Conservation (phyloP, 1,140 invertebrate species). For the Adoxophyes honmai region DNA sequence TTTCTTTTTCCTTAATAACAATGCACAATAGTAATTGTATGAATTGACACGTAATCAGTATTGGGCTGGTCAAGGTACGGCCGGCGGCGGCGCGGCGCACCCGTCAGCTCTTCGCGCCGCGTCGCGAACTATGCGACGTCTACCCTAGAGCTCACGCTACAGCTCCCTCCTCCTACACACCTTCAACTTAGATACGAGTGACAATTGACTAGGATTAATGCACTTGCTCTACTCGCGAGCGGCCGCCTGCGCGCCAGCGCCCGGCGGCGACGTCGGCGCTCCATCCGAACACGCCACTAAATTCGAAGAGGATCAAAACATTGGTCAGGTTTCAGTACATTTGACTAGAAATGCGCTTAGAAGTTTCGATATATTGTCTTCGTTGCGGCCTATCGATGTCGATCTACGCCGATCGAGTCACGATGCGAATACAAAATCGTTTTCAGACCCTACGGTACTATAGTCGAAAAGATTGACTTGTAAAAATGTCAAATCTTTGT, state of each 20-base stretch:
- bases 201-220: slow-evolving; percentile 73
- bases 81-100: slow-evolving; percentile 7
- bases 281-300: slow-evolving; percentile 39
- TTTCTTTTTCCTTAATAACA: slow-evolving; percentile 62
- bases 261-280: slow-evolving; percentile 17
- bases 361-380: slow-evolving; percentile 26
- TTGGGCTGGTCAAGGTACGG: slow-evolving; percentile 19
- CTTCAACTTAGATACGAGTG: slow-evolving; percentile 55
- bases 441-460: slow-evolving; percentile 45
- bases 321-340: slow-evolving; percentile 65
- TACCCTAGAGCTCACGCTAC: slow-evolving; percentile 15
- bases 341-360: slow-evolving; percentile 62
- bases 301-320: slow-evolving; percentile 45
- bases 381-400: slow-evolving; percentile 22
- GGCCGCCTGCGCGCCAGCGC: slow-evolving; percentile 14
- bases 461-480: slow-evolving; percentile 53
- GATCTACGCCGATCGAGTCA: slow-evolving; percentile 31
- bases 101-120: slow-evolving; percentile 13
- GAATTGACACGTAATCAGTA: slow-evolving; percentile 69
- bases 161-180: slow-evolving; percentile 22
- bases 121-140: not conserved
- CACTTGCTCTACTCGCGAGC: slow-evolving; percentile 36
- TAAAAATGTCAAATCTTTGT: slow-evolving; percentile 63
- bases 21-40: slow-evolving; percentile 68
- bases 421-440: slow-evolving; percentile 50